Conservation (phyloP, 2,888 invertebrate species). For the Orthosia gracilis region DNA sequence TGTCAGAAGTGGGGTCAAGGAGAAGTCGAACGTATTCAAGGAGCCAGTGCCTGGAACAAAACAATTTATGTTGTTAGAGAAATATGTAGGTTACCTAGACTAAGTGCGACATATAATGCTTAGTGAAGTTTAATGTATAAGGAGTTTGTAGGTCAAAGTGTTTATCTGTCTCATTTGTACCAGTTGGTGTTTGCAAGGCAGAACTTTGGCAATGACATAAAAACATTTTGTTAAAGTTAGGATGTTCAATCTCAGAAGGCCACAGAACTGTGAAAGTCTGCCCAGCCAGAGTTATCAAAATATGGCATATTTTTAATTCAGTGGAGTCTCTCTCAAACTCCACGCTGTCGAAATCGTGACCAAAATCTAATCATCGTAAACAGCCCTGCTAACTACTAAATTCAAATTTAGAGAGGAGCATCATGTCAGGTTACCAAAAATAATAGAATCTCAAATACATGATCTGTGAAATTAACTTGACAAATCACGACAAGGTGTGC, state of each 20-base stretch:
- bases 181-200: constrained; percentile 2
- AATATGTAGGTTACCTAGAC: neutral
- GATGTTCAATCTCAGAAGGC: neutral
- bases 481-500: neutral
- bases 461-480: neutral
- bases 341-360: neutral
- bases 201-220: neutral
- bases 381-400: neutral
- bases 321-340: neutral
- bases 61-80: constrained; percentile 24
- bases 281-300: neutral
- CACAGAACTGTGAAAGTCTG: neutral
- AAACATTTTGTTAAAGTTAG: neutral
- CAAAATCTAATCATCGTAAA: neutral
- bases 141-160: constrained; percentile 12
- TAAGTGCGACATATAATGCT: too few species aligned
- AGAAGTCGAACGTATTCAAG: constrained; percentile 91
- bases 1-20: constrained; percentile 93
- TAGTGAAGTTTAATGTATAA: neutral
- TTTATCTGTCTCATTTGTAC: constrained; percentile 8
- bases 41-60: constrained; percentile 76
- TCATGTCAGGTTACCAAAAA: neutral
- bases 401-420: neutral
- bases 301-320: neutral
- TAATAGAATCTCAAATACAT: neutral